A percentile compares a stretch with the other conserved stretches of the same genome.
Evolutionary conservation across 1,140 invertebrate genomes (phyloP).

Genomic region (Sarcophaga bullata): DNA sequence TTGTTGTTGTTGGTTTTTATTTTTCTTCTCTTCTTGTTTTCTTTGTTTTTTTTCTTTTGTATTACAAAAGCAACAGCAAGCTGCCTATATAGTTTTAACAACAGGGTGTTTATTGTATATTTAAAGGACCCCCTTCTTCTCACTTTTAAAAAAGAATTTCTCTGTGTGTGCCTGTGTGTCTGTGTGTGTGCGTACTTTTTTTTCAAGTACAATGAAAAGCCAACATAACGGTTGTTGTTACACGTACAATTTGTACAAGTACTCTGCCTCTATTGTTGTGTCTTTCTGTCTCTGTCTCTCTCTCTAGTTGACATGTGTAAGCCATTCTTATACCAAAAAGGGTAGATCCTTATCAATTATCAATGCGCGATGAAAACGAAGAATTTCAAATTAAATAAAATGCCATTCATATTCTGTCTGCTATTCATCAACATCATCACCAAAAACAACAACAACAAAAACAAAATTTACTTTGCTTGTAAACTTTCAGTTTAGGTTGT

Average conservation of each 20-base stretch:
- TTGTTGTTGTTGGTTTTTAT: not conserved
- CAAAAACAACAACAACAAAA: not conserved
- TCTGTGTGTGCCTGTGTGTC: too few relatives aligned
- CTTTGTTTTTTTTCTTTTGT: not conserved
- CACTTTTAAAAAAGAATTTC: too few relatives aligned
- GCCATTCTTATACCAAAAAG: not conserved
- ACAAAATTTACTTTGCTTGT: not conserved
- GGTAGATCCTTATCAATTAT: constrained; percentile 64
- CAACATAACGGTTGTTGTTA: not conserved
- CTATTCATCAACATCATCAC: constrained; percentile 50
- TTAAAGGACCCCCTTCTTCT: not conserved
- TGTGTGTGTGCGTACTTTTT: too few relatives aligned
- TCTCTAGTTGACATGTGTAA: not conserved
- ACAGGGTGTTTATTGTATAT: constrained; percentile 21
- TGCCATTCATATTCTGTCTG: constrained; percentile 60
- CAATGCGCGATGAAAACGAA: constrained; percentile 63
- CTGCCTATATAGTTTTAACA: not conserved
- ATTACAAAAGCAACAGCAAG: not conserved
- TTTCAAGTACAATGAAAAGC: too few relatives aligned
- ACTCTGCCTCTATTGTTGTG: not conserved
- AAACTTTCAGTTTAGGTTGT: not conserved
- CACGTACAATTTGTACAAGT: not conserved
- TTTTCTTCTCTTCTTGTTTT: not conserved
- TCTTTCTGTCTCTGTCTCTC: not conserved
- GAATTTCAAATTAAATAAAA: constrained; percentile 65